Base-by-base conservation (phyloP, 2,797 vertebrate genomes). In the Sibirionetta formosa region DNA sequence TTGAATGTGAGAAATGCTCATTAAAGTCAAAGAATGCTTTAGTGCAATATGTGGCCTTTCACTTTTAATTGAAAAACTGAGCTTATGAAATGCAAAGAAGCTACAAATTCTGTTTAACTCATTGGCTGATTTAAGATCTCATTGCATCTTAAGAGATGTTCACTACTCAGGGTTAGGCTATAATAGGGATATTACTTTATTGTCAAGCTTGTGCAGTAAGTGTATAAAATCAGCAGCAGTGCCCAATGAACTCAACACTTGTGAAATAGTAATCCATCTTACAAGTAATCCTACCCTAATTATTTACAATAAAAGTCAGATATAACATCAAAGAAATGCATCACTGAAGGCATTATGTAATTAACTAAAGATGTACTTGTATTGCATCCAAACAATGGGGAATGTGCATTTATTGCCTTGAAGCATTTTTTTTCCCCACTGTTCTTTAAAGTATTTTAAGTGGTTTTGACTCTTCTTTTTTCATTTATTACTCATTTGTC, bases 251-350 rank as follows among this genome's bases (percentile, higher is more conserved):
- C 57, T 88, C 77, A 85, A 36, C 40, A 83, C 11, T 70, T 53
- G 40, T 65, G 61, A 81, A 71, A 48, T 3, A 83, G 35, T 63
- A 80, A 90, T 84, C 53, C 33, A 36, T 78, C 65, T 77, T 92
- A 53, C 80, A 85, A 89, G 57, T 84, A 80, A 88, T 66, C 31
- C 66, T 66, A 13, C 29, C 15, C 38, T 79, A 79, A 82, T 88
- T 95, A 77, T 80, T 93, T 93, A 65, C 44, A 71, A 27, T 71
- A 51, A 71, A 88, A 88, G 46, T 11, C 81, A 90, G 70, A 65
- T 84, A 20, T 18, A 82, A 18, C 48, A 70, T 91, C 15, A 46
- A 88, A 86, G 40, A 72, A 81, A 72, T 50, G 35, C 44, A 77
- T 90, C 35, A 57, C 15, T 22, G n/a, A 82, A 83, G 27, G 14